Conservation (phyloP, 2,888 invertebrate genomes). For the Carterocephalus palaemon region DNA sequence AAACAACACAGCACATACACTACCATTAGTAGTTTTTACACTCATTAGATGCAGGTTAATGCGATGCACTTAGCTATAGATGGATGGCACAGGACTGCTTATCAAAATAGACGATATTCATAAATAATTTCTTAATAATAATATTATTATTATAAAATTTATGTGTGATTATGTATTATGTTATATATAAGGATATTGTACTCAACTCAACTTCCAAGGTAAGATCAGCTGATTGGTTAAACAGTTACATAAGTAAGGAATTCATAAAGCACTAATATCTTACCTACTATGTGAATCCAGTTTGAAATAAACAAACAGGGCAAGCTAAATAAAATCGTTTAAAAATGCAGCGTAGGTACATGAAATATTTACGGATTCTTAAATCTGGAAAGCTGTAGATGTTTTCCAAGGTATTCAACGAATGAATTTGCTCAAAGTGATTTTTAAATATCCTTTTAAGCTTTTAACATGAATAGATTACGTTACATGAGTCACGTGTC, state of each 20-base stretch:
- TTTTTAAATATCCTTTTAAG: conserved; percentile 1
- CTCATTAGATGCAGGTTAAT: conserved; percentile 49
- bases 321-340: too few relatives aligned
- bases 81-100: conserved; percentile 45
- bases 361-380: not conserved
- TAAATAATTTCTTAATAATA: too few relatives aligned
- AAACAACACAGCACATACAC: conserved; percentile 73
- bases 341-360: too few relatives aligned
- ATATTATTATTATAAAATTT: too few relatives aligned
- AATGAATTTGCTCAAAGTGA: conserved; percentile 6
- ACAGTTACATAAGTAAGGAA: too few relatives aligned
- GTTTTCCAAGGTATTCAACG: conserved; percentile 5
- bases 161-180: too few relatives aligned
- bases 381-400: not conserved
- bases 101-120: conserved; percentile 2
- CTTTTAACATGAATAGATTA: not conserved
- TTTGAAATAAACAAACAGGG: too few relatives aligned
- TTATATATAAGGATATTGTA: too few relatives aligned
- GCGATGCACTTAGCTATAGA: conserved; percentile 55
- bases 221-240: too few relatives aligned
- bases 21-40: conserved; percentile 58
- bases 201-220: too few relatives aligned
- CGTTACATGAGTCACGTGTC: too few relatives aligned
- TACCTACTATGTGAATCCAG: not conserved
- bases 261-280: too few relatives aligned